phyloP scores from a whole-genome alignment of 1,140 invertebrate genomes.

The Ceratosolen fusciceps region DNA sequence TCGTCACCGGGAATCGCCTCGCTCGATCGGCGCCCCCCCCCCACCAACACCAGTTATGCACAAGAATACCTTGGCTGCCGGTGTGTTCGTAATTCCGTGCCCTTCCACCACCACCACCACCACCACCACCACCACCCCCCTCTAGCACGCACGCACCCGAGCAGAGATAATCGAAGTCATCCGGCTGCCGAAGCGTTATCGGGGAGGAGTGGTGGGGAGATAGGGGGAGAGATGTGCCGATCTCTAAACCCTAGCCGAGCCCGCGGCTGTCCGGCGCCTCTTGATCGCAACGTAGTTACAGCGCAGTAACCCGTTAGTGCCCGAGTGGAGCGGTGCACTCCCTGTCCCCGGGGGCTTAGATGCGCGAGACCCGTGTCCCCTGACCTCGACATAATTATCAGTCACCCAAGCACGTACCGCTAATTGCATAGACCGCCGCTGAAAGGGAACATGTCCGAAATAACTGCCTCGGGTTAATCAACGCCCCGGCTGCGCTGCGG shows the following conservation, averaged over 20 bases:
- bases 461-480: slow-evolving; percentile 48
- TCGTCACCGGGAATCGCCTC: too few relatives aligned
- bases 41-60: not conserved
- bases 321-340: not conserved
- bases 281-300: slow-evolving; percentile 15
- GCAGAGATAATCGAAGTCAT: not conserved
- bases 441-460: slow-evolving; percentile 51
- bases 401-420: slow-evolving; percentile 48
- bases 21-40: not conserved
- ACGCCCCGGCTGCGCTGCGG: slow-evolving; percentile 8
- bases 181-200: slow-evolving; percentile 10
- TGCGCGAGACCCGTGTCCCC: slow-evolving; percentile 34
- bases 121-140: too few relatives aligned
- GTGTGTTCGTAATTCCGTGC: not conserved
- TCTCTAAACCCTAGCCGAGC: not conserved
- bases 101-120: too few relatives aligned
- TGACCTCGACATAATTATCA: slow-evolving; percentile 50
- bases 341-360: slow-evolving; percentile 17
- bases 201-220: too few relatives aligned
- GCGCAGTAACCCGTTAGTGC: slow-evolving; percentile 34
- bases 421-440: slow-evolving; percentile 47
- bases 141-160: not conserved
- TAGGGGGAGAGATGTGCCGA: slow-evolving; percentile 5
- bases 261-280: not conserved
- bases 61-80: not conserved